A percentile compares a stretch with the other conserved stretches of the same genome.
Evolutionary conservation across 2,113 vertebrate species (phyloP).

Genomic region (Perccottus glenii): DNA sequence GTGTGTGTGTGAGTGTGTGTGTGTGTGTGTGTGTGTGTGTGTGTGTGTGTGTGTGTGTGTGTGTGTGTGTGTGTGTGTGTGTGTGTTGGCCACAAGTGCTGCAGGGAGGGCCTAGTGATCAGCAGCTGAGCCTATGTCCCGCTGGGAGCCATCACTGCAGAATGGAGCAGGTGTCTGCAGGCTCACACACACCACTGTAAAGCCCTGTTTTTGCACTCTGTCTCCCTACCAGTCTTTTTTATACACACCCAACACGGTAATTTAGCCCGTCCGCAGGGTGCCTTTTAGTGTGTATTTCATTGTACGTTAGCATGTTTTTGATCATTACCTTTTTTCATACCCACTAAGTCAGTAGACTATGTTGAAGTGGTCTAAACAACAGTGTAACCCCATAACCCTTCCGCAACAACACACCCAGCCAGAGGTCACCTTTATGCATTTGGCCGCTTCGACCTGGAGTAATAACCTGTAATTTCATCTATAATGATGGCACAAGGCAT

Average conservation of each 20-base stretch:
- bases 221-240: constrained; percentile 17
- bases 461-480: constrained; percentile 57
- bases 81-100: constrained; percentile 68
- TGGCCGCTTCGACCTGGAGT: constrained; percentile 65
- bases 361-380: constrained; percentile 35
- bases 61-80: constrained; percentile 28
- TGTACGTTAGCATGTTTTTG: constrained; percentile 31
- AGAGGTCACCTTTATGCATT: constrained; percentile 62
- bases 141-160: constrained; percentile 76
- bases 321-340: constrained; percentile 29
- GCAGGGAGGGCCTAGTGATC: constrained; percentile 74
- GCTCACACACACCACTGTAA: constrained; percentile 26
- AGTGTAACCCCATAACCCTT: constrained; percentile 8
- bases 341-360: constrained; percentile 1
- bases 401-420: constrained; percentile 36
- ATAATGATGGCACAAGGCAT: constrained; percentile 26
- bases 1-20: constrained; percentile 20
- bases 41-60: constrained; percentile 7
- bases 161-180: constrained; percentile 80
- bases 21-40: constrained; percentile 17
- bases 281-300: constrained; percentile 27
- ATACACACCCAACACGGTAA: constrained; percentile 18
- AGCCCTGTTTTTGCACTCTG: background rate
- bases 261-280: constrained; percentile 15
- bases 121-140: constrained; percentile 80